Conservation (phyloP, 2,113 vertebrate species). For the Marcusenius ussheri region DNA sequence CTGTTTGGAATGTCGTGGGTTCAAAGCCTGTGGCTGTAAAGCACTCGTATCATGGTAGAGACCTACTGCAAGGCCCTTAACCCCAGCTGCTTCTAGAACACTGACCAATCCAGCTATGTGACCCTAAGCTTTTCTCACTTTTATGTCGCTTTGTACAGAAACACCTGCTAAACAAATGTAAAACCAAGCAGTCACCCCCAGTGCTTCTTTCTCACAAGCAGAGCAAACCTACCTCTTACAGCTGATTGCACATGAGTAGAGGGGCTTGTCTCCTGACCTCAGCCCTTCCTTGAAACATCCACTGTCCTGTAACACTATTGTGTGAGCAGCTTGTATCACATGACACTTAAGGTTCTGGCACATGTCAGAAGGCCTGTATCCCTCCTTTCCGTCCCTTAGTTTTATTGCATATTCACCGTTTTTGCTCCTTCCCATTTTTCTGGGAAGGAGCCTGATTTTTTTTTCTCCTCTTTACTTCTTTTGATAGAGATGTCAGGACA, state of each 20-base stretch:
- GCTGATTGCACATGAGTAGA: not conserved
- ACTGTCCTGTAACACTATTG: not conserved
- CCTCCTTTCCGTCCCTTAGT: not conserved
- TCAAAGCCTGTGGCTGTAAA: not conserved
- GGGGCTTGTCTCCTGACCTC: not conserved
- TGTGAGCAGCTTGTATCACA: not conserved
- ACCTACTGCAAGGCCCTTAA: not conserved
- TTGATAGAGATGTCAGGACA: slow-evolving; percentile 1
- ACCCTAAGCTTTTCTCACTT: not conserved
- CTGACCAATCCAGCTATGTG: not conserved
- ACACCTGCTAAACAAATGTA: not conserved
- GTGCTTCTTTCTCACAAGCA: not conserved
- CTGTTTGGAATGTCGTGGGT: not conserved
- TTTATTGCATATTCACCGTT: not conserved
- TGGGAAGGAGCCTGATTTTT: not conserved
- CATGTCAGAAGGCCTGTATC: not conserved
- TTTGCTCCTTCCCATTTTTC: not conserved
- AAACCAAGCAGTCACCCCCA: not conserved
- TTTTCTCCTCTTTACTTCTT: not conserved
- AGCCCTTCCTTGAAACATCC: not conserved
- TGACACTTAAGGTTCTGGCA: not conserved
- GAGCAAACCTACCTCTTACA: not conserved
- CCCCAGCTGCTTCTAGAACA: not conserved
- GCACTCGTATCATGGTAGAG: not conserved
- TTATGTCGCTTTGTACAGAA: not conserved